Conservation (phyloP, 2,113 vertebrate species). For the Nyctibius bracteatus region DNA sequence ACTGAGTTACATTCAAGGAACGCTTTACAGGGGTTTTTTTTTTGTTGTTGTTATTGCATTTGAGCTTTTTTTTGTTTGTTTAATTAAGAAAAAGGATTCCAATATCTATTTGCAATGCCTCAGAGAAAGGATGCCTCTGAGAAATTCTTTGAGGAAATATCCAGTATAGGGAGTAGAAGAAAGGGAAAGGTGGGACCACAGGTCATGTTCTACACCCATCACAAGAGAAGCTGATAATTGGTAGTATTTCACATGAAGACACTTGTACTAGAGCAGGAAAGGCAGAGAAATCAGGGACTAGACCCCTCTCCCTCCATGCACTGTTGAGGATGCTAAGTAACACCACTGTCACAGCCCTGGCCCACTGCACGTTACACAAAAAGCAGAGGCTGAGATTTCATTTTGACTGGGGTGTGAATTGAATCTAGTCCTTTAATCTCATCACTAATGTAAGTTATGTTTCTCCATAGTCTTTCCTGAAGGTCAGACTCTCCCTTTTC, state of each 20-base stretch:
- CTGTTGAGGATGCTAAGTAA: neutral
- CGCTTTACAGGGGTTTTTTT: neutral
- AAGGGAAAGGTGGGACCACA: neutral
- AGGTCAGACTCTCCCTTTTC: neutral
- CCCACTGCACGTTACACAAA: neutral
- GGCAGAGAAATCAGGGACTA: neutral
- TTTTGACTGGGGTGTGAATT: neutral
- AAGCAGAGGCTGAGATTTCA: neutral
- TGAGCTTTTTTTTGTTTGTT: neutral
- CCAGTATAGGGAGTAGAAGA: neutral
- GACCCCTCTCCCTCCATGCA: accelerated
- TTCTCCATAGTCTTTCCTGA: neutral
- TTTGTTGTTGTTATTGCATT: neutral
- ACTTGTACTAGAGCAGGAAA: neutral
- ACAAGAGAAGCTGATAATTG: neutral
- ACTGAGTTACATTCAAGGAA: neutral
- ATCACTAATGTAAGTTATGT: neutral
- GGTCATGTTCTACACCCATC: neutral
- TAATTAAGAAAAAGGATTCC: neutral
- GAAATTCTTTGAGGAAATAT: neutral
- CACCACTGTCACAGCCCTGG: neutral
- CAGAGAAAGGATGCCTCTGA: neutral
- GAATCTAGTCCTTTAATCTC: conserved; percentile 33
- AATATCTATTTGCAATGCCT: neutral
- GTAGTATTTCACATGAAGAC: neutral